Evolutionary conservation across 1,140 invertebrate genomes (phyloP), one percentile per base, ranked within the genome.

Genomic region (Meloidogyne floridensis): DNA sequence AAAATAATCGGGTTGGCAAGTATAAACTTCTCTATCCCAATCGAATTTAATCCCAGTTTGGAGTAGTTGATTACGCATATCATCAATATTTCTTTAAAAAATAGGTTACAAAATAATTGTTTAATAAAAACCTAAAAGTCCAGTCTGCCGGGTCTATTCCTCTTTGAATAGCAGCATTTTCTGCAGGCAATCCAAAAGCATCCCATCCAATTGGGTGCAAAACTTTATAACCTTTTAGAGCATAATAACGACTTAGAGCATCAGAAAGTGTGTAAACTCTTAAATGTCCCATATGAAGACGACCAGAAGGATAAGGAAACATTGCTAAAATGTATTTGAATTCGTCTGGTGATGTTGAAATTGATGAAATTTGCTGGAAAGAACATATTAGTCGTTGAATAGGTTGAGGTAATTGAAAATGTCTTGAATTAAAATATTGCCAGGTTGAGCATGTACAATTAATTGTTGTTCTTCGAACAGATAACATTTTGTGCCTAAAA

Each of bases 131-230:
- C 83, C 93, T 90, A 74, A 92, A 90, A 0, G 97, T 99, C 97
- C 97, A 99, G 20, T 92, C 89, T 32, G 93, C 91, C 6, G 97
- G 94, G 86, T 93, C 91, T 53, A 95, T 91, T 71, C 94, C 93
- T 69, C 93, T 92, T 89, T 97, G 94, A 81, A 96, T 93, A 7
- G 98, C 97, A 77, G 98, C 98, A 93, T 99, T 99, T 92, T 99
- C 98, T 3, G 98, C 98, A 32, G 97, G 98, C 72, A 99, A 92
- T 56, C 98, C 98, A 93, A 99, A 99, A 8, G 97, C 95, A 93
- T 99, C 98, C 96, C 96, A 99, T 2, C 98, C 98, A 92, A 99
- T 99, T n/a, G 97, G 97, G 91, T 98, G 95, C 81, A 98, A 92
- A 7, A 87, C 82, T 42, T 83, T 73, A 56, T 74, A 86, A n/a